These are phyloP conservation scores for Casuarius casuarius DNA, from an alignment of 2,113 vertebrate genomes.

Conservation along the genomic window DNA sequence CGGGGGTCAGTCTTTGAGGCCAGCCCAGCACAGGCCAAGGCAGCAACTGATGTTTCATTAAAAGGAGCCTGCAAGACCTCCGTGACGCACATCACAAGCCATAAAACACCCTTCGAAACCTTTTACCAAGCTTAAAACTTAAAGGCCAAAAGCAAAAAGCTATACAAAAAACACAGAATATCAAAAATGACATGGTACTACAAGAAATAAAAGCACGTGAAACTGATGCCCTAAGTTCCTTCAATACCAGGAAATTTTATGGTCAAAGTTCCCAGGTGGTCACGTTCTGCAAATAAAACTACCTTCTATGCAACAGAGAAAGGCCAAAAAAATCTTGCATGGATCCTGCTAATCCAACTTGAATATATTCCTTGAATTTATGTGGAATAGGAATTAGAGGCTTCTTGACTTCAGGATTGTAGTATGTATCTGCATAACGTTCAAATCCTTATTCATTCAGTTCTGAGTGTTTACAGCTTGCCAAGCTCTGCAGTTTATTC, in stretches of 20 bases:
- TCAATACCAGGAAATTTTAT: background rate
- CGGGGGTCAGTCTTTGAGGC: fast-evolving
- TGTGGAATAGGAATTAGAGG: background rate
- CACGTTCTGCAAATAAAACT: background rate
- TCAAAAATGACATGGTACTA: background rate
- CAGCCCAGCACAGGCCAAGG: background rate
- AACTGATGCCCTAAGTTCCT: background rate
- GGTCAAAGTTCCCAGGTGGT: background rate
- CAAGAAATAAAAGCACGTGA: background rate
- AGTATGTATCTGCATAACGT: background rate
- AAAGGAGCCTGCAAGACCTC: background rate
- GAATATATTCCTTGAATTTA: no score
- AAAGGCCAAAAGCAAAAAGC: background rate
- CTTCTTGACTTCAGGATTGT: background rate
- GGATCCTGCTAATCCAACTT: background rate
- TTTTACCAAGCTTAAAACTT: background rate
- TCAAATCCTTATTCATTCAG: background rate
- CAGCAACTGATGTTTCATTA: background rate
- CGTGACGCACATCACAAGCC: fast-evolving
- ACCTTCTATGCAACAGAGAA: background rate
- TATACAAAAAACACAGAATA: background rate
- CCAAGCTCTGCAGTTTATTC: background rate
- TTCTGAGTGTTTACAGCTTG: background rate
- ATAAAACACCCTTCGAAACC: background rate
- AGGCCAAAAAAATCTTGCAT: background rate